Percentiles rank a stretch among this genome's conserved stretches.
These are phyloP conservation scores for Tenualosa ilisha DNA, from an alignment of 2,797 vertebrate genomes.

Conservation along the genomic window DNA sequence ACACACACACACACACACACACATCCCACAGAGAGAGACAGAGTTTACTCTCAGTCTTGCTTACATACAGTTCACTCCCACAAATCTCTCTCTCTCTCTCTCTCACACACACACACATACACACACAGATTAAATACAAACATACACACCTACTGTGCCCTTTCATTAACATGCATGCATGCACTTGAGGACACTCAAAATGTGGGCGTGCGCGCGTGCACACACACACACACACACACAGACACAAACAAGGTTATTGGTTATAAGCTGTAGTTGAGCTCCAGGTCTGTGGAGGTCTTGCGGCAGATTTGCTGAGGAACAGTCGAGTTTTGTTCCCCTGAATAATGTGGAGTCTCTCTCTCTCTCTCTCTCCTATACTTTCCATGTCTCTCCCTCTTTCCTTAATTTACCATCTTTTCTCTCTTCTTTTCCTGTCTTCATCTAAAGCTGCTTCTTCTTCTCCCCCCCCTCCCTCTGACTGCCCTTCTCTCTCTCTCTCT, in stretches of 20 bases:
- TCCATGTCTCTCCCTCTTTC: neutral
- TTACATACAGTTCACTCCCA: no score
- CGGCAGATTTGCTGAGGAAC: neutral
- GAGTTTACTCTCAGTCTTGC: no score
- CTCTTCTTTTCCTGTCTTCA: neutral
- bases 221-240: constrained; percentile 19
- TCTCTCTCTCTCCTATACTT: neutral
- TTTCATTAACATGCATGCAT: neutral
- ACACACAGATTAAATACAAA: neutral
- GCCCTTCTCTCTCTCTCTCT: neutral
- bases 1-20: constrained; percentile 4
- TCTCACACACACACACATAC: neutral
- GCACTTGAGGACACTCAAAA: neutral
- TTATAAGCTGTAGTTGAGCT: neutral
- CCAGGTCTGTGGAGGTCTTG: neutral
- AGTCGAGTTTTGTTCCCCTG: neutral
- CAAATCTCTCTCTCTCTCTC: neutral
- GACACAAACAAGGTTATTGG: neutral
- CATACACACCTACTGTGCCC: neutral
- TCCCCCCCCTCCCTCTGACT: no score
- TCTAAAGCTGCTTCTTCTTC: neutral
- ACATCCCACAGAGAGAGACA: neutral
- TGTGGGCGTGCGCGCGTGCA: neutral
- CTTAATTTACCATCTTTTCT: neutral
- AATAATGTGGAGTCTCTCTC: neutral